Evolutionary conservation across 2,797 vertebrate species (phyloP).

Genomic region (Anisognathus igniventris): DNA sequence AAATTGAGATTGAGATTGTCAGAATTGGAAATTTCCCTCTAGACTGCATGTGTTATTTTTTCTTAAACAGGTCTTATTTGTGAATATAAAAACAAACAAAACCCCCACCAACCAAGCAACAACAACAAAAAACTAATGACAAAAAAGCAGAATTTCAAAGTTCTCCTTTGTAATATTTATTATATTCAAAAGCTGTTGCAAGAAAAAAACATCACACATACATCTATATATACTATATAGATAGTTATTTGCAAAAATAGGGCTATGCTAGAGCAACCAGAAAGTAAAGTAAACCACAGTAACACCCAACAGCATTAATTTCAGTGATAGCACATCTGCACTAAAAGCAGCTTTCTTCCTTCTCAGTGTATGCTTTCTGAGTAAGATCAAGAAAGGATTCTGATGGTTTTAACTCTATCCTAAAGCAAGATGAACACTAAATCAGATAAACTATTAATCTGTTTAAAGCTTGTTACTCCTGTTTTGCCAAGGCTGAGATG

Average conservation of each 20-base stretch:
- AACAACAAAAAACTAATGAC: not conserved
- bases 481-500: conserved; percentile 43
- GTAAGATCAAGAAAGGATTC: conserved; percentile 42
- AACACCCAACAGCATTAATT: not conserved
- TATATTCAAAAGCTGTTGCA: not conserved
- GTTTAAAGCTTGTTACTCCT: conserved; percentile 50
- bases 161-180: not conserved
- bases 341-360: conserved; percentile 6
- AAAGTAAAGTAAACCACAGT: not conserved
- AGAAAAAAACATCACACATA: not conserved
- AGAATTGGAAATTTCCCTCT: not conserved
- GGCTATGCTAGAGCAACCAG: not conserved
- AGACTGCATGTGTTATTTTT: not conserved
- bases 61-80: not conserved
- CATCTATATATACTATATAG: not conserved
- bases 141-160: not conserved
- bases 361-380: not conserved
- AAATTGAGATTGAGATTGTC: not conserved
- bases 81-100: not conserved
- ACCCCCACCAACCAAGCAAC: not conserved
- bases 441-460: conserved; percentile 63
- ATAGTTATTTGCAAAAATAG: not conserved
- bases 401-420: conserved; percentile 19
- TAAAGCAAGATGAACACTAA: conserved; percentile 54
- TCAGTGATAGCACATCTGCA: not conserved